phyloP scores from a whole-genome alignment of 2,888 invertebrate genomes.

The Sthenelais limicola region DNA sequence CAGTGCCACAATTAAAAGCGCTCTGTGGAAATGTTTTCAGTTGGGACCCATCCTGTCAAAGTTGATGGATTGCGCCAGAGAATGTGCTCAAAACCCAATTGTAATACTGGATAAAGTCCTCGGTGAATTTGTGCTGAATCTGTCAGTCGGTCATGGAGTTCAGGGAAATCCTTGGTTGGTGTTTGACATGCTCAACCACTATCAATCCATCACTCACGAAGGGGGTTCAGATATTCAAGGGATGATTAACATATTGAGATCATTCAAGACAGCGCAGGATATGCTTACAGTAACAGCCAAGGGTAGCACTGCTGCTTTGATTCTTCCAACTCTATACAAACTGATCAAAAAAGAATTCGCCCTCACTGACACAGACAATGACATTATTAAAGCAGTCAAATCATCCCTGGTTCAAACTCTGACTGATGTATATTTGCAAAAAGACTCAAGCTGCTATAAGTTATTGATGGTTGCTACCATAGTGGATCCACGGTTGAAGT shows the following conservation, averaged over 20 bases:
- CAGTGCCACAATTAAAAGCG: not conserved
- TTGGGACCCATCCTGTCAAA: too few species aligned
- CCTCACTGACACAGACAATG: not conserved
- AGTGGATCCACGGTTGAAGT: constrained; percentile 9
- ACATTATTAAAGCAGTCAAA: not conserved
- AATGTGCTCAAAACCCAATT: too few species aligned
- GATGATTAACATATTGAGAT: not conserved
- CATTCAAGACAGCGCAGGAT: constrained; percentile 20
- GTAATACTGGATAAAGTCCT: too few species aligned
- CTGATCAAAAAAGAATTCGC: not conserved
- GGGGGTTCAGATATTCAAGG: too few species aligned
- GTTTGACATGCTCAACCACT: too few species aligned
- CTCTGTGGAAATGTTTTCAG: constrained; percentile 6
- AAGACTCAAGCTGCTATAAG: not conserved
- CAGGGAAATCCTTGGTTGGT: too few species aligned
- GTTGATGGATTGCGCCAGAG: too few species aligned
- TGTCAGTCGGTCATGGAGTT: too few species aligned
- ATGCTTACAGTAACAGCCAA: constrained; percentile 11
- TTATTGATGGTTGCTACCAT: not conserved
- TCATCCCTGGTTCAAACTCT: not conserved
- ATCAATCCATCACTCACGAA: too few species aligned
- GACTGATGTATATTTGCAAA: not conserved
- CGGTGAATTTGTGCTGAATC: too few species aligned
- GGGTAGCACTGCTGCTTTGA: not conserved
- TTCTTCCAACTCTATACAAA: constrained; percentile 15